Percentiles rank a stretch among this genome's conserved stretches.
phyloP scores from a whole-genome alignment of 2,888 invertebrate species.

The Campaea margaritaria region DNA sequence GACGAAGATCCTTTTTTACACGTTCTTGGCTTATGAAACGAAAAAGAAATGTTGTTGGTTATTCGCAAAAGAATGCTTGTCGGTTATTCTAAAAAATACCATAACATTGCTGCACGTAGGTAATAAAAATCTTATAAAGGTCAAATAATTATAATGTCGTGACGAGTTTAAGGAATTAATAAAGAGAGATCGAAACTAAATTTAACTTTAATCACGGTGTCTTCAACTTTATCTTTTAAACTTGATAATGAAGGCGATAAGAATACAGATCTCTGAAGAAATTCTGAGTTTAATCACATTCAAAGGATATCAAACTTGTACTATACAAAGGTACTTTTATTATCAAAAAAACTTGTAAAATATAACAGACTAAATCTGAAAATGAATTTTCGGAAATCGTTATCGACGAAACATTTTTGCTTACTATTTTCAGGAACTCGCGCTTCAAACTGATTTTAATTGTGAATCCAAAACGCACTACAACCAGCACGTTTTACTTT shows the following conservation, averaged over 20 bases:
- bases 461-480: conserved; percentile 8
- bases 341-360: background rate
- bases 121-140: too few relatives aligned
- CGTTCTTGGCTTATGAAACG: background rate
- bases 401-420: conserved; percentile 1
- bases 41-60: too few relatives aligned
- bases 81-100: too few relatives aligned
- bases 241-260: conserved; percentile 3
- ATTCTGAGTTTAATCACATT: background rate
- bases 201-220: conserved; percentile 3
- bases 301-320: background rate
- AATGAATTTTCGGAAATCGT: background rate
- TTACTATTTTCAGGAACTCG: conserved; percentile 1
- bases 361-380: background rate
- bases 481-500: conserved; percentile 1
- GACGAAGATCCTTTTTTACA: too few relatives aligned
- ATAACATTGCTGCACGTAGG: too few relatives aligned
- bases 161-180: too few relatives aligned
- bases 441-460: conserved; percentile 14
- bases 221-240: conserved; percentile 3
- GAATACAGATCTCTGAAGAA: too few relatives aligned
- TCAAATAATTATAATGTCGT: too few relatives aligned
- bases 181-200: conserved; percentile 19
- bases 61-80: too few relatives aligned
- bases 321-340: too few relatives aligned